Percentiles rank a stretch among this genome's conserved stretches.
These are phyloP conservation scores for Percopsis omiscomaycus DNA, from an alignment of 2,797 vertebrate genomes.

Conservation along the genomic window DNA sequence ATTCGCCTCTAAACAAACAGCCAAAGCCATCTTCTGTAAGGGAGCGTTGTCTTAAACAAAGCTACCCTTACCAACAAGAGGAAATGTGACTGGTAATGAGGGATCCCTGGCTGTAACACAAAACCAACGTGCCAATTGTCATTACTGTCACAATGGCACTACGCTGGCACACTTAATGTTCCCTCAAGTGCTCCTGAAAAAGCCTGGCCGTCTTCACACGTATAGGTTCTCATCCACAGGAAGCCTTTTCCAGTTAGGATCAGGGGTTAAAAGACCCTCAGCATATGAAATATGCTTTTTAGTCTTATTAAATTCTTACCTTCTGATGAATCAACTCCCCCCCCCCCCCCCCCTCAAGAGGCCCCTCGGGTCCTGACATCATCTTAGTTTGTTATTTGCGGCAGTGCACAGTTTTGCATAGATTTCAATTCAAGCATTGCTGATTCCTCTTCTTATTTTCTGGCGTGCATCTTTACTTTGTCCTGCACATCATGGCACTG, in stretches of 20 bases:
- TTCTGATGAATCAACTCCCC: conserved; percentile 43
- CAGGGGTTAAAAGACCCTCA: conserved; percentile 8
- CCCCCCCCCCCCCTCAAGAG: conserved; percentile 24
- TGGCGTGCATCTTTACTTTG: conserved; percentile 43
- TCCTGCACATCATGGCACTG: conserved; percentile 52
- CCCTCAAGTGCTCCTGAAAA: neutral
- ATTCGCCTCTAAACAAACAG: conserved; percentile 65
- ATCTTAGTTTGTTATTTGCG: conserved; percentile 53
- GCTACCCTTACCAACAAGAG: conserved; percentile 50
- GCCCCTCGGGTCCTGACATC: conserved; percentile 40
- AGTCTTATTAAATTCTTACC: conserved; percentile 36
- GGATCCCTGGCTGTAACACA: conserved; percentile 44
- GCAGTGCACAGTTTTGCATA: conserved; percentile 63
- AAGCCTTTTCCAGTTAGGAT: neutral
- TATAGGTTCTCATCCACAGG: neutral
- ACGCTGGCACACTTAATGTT: conserved; percentile 7
- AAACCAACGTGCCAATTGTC: conserved; percentile 36
- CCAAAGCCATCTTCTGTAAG: conserved; percentile 50
- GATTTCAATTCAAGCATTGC: conserved; percentile 71
- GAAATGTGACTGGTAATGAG: conserved; percentile 57
- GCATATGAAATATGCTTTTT: conserved; percentile 35
- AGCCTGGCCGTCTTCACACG: conserved; percentile 6
- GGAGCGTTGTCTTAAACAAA: conserved; percentile 62
- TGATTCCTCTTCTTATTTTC: conserved; percentile 61
- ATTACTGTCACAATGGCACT: conserved; percentile 21